Percentiles rank a stretch among this genome's conserved stretches.
phyloP scores from a whole-genome alignment of 2,113 vertebrate species.

The Gymnobelideus leadbeateri region DNA sequence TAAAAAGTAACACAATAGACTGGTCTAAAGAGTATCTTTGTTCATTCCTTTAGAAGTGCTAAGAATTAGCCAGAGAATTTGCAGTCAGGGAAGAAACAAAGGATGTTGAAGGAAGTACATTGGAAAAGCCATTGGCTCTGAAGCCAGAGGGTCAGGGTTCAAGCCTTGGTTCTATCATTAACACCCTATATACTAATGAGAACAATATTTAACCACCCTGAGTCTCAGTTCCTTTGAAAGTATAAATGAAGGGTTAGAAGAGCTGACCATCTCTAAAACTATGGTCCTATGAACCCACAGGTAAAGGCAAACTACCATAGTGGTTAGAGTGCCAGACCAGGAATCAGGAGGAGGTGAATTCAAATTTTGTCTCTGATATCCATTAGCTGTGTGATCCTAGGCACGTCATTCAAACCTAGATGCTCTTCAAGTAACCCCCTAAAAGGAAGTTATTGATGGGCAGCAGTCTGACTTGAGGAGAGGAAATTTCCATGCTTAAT shows the following conservation, averaged over 20 bases:
- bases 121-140: background rate
- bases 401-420: background rate
- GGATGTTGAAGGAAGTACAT: background rate
- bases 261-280: background rate
- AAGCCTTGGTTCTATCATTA: background rate
- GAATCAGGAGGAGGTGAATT: background rate
- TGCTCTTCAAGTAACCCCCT: background rate
- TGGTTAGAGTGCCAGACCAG: background rate
- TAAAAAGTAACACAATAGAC: background rate
- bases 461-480: background rate
- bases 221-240: background rate
- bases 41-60: background rate
- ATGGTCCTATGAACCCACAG: background rate
- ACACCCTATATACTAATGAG: background rate
- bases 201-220: background rate
- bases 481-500: background rate
- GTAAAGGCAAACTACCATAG: background rate
- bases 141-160: background rate
- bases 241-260: background rate
- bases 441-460: background rate
- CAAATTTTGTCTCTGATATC: background rate
- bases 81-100: background rate
- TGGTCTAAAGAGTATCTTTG: background rate
- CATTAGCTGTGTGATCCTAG: background rate
- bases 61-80: background rate